A percentile compares a stretch with the other conserved stretches of the same genome.
phyloP scores from a whole-genome alignment of 2,113 vertebrate genomes.

The Stomatorhinus ivindoensis region DNA sequence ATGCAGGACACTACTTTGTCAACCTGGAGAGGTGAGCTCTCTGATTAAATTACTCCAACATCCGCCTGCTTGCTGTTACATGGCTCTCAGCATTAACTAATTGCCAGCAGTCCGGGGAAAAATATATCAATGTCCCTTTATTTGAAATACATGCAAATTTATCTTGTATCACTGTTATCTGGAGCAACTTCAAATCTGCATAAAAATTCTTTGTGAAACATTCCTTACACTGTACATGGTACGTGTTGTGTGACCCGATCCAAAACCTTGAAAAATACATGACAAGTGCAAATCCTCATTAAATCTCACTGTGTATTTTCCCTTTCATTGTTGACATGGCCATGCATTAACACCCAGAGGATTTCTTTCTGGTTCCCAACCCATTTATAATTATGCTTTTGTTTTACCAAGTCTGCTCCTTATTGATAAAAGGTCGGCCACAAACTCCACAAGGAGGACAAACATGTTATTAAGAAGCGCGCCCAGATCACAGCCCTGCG shows the following conservation, averaged over 20 bases:
- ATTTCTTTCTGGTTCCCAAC: neutral
- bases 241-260: neutral
- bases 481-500: neutral
- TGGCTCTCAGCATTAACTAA: conserved; percentile 1
- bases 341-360: neutral
- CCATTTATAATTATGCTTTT: neutral
- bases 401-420: neutral
- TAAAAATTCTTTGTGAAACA: neutral
- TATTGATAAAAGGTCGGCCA: neutral
- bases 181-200: neutral
- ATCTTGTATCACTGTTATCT: neutral
- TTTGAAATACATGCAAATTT: neutral
- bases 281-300: neutral
- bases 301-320: neutral
- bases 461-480: neutral
- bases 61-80: conserved; percentile 4
- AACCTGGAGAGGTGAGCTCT: neutral
- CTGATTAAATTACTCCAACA: neutral
- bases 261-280: neutral
- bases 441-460: neutral
- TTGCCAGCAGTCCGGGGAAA: neutral
- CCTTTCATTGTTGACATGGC: neutral
- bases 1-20: neutral
- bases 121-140: neutral
- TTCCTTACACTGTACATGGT: neutral